A percentile compares a stretch with the other conserved stretches of the same genome.
These are phyloP conservation scores for Macropis europaea DNA, from an alignment of 2,888 invertebrate species.

Conservation along the genomic window DNA sequence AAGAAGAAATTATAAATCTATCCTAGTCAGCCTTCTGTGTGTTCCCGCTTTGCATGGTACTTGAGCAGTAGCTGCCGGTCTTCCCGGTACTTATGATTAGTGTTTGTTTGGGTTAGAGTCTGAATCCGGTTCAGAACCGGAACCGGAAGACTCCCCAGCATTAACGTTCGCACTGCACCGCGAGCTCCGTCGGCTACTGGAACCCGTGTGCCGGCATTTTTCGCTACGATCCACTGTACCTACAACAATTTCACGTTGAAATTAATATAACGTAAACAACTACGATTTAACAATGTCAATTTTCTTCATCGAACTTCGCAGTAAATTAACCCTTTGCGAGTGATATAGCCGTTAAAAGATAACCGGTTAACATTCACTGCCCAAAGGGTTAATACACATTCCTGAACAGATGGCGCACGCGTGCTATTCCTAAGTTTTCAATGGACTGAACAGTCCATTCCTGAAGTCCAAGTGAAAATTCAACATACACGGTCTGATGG, in stretches of 20 bases:
- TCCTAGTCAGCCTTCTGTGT: constrained; percentile 79
- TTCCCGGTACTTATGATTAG: constrained; percentile 69
- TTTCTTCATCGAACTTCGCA: too few relatives aligned
- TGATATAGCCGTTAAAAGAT: neutral
- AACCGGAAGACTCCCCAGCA: constrained; percentile 77
- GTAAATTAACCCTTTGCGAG: neutral
- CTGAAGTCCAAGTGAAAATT: too few relatives aligned
- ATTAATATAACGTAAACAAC: constrained; percentile 38
- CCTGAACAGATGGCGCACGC: too few relatives aligned
- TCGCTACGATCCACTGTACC: constrained; percentile 78
- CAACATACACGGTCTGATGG: too few relatives aligned
- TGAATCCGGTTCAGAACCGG: constrained; percentile 78
- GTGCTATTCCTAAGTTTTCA: too few relatives aligned
- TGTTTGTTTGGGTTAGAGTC: constrained; percentile 75
- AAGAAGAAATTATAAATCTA: constrained; percentile 67
- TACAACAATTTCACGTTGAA: constrained; percentile 67
- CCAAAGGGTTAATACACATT: too few relatives aligned
- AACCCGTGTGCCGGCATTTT: constrained; percentile 76
- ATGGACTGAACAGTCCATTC: too few relatives aligned
- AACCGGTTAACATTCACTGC: too few relatives aligned
- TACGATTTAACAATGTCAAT: too few relatives aligned
- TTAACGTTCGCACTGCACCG: constrained; percentile 77
- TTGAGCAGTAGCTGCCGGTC: constrained; percentile 78
- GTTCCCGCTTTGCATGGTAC: constrained; percentile 78
- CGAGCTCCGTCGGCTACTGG: constrained; percentile 75